Conservation (phyloP, 2,797 vertebrate species). For the Aselliscus stoliczkanus region DNA sequence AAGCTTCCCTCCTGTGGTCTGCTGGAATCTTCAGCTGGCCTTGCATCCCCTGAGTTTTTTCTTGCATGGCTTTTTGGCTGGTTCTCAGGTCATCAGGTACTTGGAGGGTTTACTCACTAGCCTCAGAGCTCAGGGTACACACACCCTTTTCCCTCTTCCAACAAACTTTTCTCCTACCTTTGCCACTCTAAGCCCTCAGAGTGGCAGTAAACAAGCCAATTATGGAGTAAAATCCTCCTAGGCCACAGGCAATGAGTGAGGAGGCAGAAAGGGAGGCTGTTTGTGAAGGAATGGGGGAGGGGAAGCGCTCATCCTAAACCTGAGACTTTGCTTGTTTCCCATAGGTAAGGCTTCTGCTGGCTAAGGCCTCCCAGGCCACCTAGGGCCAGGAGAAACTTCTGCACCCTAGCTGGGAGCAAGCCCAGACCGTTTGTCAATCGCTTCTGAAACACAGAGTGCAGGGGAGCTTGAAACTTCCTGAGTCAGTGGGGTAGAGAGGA, state of each 20-base stretch:
- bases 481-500: not conserved
- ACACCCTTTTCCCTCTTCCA: slow-evolving; percentile 32
- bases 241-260: not conserved
- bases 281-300: not conserved
- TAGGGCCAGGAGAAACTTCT: not conserved
- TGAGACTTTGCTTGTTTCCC: not conserved
- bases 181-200: slow-evolving; percentile 13
- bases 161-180: slow-evolving; percentile 48
- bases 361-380: not conserved
- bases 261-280: slow-evolving; percentile 12
- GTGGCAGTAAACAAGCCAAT: slow-evolving; percentile 58
- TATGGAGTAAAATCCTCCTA: slow-evolving; percentile 32
- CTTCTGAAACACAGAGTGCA: not conserved
- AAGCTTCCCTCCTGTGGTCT: slow-evolving; percentile 33
- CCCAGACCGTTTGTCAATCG: not conserved
- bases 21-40: not conserved
- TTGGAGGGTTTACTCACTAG: slow-evolving; percentile 24
- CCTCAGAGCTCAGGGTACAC: slow-evolving; percentile 15
- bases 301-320: not conserved
- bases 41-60: not conserved
- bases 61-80: not conserved
- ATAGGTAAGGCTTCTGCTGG: not conserved
- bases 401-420: not conserved
- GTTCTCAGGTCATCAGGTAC: slow-evolving; percentile 4
- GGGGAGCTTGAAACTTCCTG: not conserved